These are phyloP conservation scores for Merodon equestris DNA, from an alignment of 2,888 invertebrate species.

Conservation along the genomic window DNA sequence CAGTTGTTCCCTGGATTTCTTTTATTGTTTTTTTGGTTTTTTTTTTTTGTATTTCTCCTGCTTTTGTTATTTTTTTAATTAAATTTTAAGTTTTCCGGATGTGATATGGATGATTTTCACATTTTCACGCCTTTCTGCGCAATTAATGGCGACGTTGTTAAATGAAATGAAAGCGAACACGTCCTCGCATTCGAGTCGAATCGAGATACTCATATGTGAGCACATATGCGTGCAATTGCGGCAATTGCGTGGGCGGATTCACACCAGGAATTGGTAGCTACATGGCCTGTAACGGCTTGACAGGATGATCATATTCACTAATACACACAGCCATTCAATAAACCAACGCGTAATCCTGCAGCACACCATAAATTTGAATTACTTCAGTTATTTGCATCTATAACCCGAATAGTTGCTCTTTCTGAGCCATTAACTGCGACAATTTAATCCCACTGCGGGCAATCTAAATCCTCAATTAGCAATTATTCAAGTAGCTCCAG, in stretches of 20 bases:
- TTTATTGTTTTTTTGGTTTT: slow-evolving; percentile 1
- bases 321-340: slow-evolving; percentile 61
- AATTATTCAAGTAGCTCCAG: slow-evolving; percentile 72
- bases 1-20: slow-evolving; percentile 35
- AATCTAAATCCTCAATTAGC: slow-evolving; percentile 74
- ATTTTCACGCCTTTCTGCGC: slow-evolving; percentile 61
- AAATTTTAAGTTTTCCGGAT: slow-evolving; percentile 63
- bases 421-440: slow-evolving; percentile 71
- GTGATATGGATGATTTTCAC: slow-evolving; percentile 62
- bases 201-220: not conserved
- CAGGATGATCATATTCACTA: slow-evolving; percentile 53
- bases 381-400: slow-evolving; percentile 66
- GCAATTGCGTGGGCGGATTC: slow-evolving; percentile 31
- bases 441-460: slow-evolving; percentile 72
- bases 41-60: not conserved
- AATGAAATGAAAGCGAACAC: slow-evolving; percentile 46
- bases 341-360: slow-evolving; percentile 65
- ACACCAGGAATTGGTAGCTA: not conserved
- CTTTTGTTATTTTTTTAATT: too few relatives aligned
- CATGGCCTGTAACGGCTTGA: slow-evolving; percentile 17
- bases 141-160: slow-evolving; percentile 56
- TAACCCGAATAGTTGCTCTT: slow-evolving; percentile 66
- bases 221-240: not conserved
- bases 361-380: slow-evolving; percentile 63
- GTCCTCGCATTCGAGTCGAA: not conserved